A percentile compares a stretch with the other conserved stretches of the same genome.
These are phyloP conservation scores for Acanthosepion lycidas DNA, from an alignment of 2,888 invertebrate species.

Conservation along the genomic window DNA sequence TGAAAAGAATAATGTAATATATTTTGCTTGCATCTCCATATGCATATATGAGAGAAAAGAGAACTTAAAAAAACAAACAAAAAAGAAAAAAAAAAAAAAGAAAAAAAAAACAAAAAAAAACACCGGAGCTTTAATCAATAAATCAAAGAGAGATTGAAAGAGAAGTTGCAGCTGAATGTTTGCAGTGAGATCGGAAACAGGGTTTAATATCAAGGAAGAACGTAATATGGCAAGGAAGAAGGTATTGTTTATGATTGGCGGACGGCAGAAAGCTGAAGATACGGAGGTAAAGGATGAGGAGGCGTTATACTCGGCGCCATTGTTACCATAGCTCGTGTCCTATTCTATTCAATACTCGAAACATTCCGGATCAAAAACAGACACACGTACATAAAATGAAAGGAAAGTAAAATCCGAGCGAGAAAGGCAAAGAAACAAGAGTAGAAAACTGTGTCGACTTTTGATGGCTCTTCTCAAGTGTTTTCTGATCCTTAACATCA, in stretches of 20 bases:
- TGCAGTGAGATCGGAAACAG: neutral
- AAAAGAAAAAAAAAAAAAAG: neutral
- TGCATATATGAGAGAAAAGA: neutral
- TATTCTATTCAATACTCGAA: neutral
- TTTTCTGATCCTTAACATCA: too few relatives aligned
- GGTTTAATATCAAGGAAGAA: conserved; percentile 33
- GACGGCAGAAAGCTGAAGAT: neutral
- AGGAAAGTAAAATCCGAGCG: neutral
- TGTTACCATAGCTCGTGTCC: neutral
- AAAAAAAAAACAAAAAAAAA: neutral
- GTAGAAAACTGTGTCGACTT: neutral
- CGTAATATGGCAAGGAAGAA: too few relatives aligned
- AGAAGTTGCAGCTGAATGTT: neutral
- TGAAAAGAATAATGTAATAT: neutral
- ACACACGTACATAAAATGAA: neutral
- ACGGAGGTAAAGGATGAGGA: neutral
- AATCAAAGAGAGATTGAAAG: neutral
- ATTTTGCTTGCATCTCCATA: neutral
- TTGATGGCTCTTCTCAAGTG: neutral
- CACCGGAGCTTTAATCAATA: neutral
- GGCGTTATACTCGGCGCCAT: neutral
- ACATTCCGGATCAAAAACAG: neutral
- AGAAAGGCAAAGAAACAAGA: neutral
- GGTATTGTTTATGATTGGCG: conserved; percentile 1
- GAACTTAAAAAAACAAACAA: neutral